Evolutionary conservation across 2,888 invertebrate genomes (phyloP).

Genomic region (Diabrotica balteata): DNA sequence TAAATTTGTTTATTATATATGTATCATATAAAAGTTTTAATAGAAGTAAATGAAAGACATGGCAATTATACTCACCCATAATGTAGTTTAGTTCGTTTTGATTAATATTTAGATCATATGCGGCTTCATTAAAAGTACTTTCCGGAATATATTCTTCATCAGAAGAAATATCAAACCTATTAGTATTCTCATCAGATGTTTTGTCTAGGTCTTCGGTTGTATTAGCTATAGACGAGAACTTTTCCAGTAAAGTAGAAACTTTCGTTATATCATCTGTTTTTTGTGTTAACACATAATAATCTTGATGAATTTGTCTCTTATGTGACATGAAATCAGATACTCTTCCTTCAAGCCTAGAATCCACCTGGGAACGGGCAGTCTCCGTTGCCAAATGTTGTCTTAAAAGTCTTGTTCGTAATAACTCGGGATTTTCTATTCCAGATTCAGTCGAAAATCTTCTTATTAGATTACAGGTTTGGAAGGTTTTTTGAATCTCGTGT

Average conservation of each 20-base stretch:
- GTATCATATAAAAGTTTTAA: too few relatives aligned
- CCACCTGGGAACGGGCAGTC: constrained; percentile 25
- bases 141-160: neutral
- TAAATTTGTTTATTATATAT: too few relatives aligned
- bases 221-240: constrained; percentile 6
- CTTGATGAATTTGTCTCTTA: constrained; percentile 24
- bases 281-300: constrained; percentile 14
- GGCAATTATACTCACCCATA: neutral
- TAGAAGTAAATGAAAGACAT: too few relatives aligned
- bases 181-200: neutral
- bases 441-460: too few relatives aligned
- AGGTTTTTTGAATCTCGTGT: too few relatives aligned
- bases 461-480: too few relatives aligned
- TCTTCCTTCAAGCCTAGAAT: constrained; percentile 14
- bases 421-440: too few relatives aligned
- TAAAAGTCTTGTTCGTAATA: too few relatives aligned
- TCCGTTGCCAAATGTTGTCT: too few relatives aligned
- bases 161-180: neutral
- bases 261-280: constrained; percentile 20
- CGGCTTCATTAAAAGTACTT: neutral
- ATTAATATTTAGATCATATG: neutral
- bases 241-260: constrained; percentile 16
- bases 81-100: neutral
- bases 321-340: constrained; percentile 30
- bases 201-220: neutral